phyloP scores from a whole-genome alignment of 2,113 vertebrate genomes.

The Turdus rufiventris region DNA sequence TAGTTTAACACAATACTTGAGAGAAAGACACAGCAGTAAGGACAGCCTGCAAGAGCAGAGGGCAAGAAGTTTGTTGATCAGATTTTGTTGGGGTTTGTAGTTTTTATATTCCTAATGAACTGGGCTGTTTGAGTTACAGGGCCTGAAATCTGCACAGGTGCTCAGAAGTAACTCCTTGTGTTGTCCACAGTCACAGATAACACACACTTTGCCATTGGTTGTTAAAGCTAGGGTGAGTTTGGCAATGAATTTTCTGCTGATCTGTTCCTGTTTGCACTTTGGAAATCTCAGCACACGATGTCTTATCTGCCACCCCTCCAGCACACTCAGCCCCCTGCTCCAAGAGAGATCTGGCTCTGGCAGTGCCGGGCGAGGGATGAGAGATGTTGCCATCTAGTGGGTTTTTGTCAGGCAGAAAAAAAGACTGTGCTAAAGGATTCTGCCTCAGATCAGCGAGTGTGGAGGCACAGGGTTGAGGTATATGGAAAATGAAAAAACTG shows the following conservation, averaged over 20 bases:
- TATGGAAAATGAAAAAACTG: neutral
- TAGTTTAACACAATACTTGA: neutral
- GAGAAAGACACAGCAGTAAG: neutral
- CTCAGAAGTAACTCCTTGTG: neutral
- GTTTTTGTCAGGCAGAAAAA: neutral
- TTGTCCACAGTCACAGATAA: neutral
- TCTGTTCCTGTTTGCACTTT: neutral
- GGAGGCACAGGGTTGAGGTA: neutral
- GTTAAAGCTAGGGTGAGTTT: neutral
- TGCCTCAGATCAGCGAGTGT: neutral
- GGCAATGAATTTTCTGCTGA: neutral
- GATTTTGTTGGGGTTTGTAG: neutral
- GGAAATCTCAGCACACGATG: neutral
- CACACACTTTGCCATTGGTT: neutral
- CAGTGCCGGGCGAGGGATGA: fast-evolving
- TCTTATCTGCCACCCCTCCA: neutral
- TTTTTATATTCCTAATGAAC: neutral
- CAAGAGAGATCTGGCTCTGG: neutral
- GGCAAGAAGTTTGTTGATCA: neutral
- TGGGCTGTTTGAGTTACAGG: neutral
- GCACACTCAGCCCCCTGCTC: fast-evolving
- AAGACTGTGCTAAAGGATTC: neutral
- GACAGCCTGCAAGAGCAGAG: neutral
- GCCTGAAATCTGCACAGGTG: neutral
- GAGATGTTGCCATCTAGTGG: constrained; percentile 49